phyloP scores from a whole-genome alignment of 2,113 vertebrate genomes.

The Chionis minor region DNA sequence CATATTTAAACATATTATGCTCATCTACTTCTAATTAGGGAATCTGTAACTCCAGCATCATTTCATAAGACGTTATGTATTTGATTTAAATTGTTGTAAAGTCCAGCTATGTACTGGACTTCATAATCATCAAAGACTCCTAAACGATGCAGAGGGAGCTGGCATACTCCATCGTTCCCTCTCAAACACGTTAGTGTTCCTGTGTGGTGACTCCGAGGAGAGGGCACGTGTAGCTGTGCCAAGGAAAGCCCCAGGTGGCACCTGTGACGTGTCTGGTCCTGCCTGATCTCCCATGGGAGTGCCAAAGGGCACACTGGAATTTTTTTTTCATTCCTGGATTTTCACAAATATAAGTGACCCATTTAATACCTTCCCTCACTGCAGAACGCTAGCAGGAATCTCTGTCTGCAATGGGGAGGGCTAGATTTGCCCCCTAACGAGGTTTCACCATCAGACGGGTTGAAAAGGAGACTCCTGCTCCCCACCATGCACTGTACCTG shows the following conservation, averaged over 20 bases:
- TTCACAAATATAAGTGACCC: neutral
- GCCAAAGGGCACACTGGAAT: neutral
- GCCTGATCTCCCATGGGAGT: neutral
- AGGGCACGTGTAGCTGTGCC: accelerated
- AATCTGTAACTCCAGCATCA: neutral
- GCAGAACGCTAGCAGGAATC: neutral
- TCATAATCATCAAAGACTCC: neutral
- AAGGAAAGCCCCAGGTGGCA: neutral
- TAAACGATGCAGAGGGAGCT: neutral
- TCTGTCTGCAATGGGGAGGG: accelerated
- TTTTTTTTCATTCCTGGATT: neutral
- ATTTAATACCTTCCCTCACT: neutral
- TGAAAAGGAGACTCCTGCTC: neutral
- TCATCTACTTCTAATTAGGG: neutral
- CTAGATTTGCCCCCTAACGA: neutral
- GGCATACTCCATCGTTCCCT: neutral
- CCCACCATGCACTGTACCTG: accelerated
- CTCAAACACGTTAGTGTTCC: neutral
- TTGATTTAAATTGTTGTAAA: neutral
- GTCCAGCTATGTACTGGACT: neutral
- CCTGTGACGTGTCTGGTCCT: neutral
- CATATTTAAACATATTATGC: slow-evolving; percentile 18
- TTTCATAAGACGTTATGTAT: neutral
- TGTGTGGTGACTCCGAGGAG: neutral
- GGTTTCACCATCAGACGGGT: neutral